These are phyloP conservation scores for Heteromyza rotundicornis DNA, from an alignment of 2,888 invertebrate genomes.

Conservation along the genomic window DNA sequence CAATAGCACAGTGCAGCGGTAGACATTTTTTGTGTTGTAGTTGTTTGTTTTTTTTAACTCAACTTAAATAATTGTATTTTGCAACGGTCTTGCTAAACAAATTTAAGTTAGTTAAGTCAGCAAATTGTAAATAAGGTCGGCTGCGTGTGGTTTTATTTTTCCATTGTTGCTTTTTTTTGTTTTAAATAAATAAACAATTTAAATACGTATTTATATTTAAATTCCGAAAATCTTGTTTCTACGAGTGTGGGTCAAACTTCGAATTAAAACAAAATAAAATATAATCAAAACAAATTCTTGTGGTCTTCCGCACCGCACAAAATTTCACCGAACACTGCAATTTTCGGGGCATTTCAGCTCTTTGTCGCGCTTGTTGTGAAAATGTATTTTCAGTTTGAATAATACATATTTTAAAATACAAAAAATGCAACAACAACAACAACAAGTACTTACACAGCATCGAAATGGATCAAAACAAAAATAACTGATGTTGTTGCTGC, in stretches of 20 bases:
- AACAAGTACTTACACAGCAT: neutral
- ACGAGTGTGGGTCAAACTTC: neutral
- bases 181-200: neutral
- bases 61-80: neutral
- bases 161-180: neutral
- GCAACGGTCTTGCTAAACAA: neutral
- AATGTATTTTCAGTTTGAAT: neutral
- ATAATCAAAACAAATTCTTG: neutral
- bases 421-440: slow-evolving; percentile 5
- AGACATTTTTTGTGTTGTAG: slow-evolving; percentile 29
- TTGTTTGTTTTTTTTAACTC: no score
- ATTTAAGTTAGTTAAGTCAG: no score
- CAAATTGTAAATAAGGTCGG: slow-evolving; percentile 1
- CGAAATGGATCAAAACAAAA: slow-evolving; percentile 4
- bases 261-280: no score
- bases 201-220: neutral
- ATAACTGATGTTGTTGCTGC: slow-evolving; percentile 11
- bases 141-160: slow-evolving; percentile 9
- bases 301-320: slow-evolving; percentile 27
- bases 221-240: neutral
- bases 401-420: slow-evolving; percentile 2
- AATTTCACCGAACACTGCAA: slow-evolving; percentile 26
- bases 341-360: slow-evolving; percentile 7
- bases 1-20: slow-evolving; percentile 39
- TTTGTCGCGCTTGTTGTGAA: neutral